Percentiles rank a stretch among this genome's conserved stretches.
Evolutionary conservation across 2,888 invertebrate genomes (phyloP).

Genomic region (Liposcelis brunnea): DNA sequence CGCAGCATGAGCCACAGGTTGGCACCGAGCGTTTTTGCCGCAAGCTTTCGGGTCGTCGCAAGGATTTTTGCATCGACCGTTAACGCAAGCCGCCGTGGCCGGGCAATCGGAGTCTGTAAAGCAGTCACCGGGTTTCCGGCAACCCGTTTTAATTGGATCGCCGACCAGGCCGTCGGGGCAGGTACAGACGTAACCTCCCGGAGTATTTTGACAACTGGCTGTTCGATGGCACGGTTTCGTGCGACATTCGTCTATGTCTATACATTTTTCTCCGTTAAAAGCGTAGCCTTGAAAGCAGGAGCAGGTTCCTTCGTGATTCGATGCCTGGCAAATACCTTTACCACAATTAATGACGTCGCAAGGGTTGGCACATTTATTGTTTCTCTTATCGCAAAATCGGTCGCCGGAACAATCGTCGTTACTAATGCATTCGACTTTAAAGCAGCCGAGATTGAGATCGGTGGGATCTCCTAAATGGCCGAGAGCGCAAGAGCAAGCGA

Average conservation of each 20-base stretch:
- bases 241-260: constrained; percentile 66
- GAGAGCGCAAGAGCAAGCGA: constrained; percentile 58
- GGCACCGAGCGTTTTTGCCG: constrained; percentile 59
- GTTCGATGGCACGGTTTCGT: constrained; percentile 61
- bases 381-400: constrained; percentile 54
- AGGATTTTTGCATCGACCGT: constrained; percentile 60
- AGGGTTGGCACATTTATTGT: constrained; percentile 66
- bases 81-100: constrained; percentile 51
- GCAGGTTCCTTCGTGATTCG: constrained; percentile 54
- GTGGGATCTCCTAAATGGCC: constrained; percentile 69
- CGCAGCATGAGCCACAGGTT: constrained; percentile 47
- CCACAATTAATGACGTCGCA: constrained; percentile 64
- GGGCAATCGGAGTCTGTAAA: constrained; percentile 65
- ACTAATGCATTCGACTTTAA: constrained; percentile 71
- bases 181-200: constrained; percentile 58
- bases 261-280: constrained; percentile 45
- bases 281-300: constrained; percentile 59
- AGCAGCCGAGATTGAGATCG: constrained; percentile 61
- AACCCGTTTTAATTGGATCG: constrained; percentile 54
- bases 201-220: constrained; percentile 58
- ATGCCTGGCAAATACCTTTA: constrained; percentile 58
- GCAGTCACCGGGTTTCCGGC: constrained; percentile 69
- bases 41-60: constrained; percentile 47
- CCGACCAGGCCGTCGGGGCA: constrained; percentile 67
- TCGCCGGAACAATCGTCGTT: constrained; percentile 57